Evolutionary conservation across 2,797 vertebrate genomes (phyloP), one percentile per base, ranked within the genome.

Genomic region (Clamator glandarius): DNA sequence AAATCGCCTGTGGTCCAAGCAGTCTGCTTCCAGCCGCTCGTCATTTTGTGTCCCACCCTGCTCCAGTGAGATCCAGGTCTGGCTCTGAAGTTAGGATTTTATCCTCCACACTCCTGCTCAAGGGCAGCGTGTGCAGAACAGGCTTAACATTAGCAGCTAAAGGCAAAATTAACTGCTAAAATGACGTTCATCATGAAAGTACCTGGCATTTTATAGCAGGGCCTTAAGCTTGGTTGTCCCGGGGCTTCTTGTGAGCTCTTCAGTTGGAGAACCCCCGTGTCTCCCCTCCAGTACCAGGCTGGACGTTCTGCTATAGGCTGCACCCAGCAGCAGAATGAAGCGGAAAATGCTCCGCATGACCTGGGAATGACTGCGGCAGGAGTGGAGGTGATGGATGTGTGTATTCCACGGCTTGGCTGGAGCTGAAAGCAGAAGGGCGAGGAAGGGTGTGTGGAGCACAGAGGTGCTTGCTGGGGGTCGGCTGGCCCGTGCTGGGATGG

Each of bases 361-460:
- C 0, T 7, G 11, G n/a, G 48, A 73, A 28, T 6, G 51, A 18
- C 8, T 0, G 2, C 39, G 55, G 7, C 17, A 19, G 36, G 0
- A 13, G 15, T 5, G 24, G 39, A 26, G 4, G 8, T 36, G 33
- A 7, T 63, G 64, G 46, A 15, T 20, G 28, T 8, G 31, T 0
- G 0, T 16, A 2, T 19, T 44, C 15, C 42, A 41, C 23, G 51
- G 62, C 51, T 54, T 4, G 8, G 1, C 9, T 12, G 39, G 8
- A 74, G 17, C 41, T 35, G 3, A 15, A 29, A 11, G 69, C 20
- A 17, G 81, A 14, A 52, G 67, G 75, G 26, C 0, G 2, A 44
- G 46, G 48, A 42, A 46, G 35, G 55, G n/a, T 35, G 5, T 28
- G 41, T 9, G 35, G 20, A 12, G 31, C 54, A 4, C n/a, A 6